Evolutionary conservation across 2,888 invertebrate genomes (phyloP).

Genomic region (Troides aeacus): DNA sequence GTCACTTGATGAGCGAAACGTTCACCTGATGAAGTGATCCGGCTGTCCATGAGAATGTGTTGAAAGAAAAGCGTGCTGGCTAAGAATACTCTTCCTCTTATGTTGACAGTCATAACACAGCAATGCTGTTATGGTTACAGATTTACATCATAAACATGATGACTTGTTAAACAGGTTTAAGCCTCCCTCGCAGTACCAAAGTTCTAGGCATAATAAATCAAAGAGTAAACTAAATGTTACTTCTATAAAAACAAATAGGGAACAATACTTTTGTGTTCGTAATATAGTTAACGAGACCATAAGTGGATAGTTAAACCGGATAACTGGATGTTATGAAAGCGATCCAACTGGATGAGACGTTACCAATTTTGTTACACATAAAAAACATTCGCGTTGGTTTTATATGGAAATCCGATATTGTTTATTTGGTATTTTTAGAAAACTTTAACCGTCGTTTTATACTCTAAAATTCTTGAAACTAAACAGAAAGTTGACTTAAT

Average conservation of each 20-base stretch:
- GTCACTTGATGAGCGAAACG: too few relatives aligned
- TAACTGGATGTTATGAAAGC: slow-evolving; percentile 7
- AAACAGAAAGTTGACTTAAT: background rate
- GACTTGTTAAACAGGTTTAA: too few relatives aligned
- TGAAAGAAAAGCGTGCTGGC: too few relatives aligned
- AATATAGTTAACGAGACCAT: background rate
- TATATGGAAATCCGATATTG: background rate
- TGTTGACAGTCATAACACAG: too few relatives aligned
- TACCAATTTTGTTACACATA: background rate
- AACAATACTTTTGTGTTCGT: background rate
- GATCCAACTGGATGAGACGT: background rate
- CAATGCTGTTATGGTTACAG: too few relatives aligned
- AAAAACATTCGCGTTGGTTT: background rate
- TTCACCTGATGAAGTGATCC: too few relatives aligned
- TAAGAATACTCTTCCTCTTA: too few relatives aligned
- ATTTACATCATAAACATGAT: too few relatives aligned
- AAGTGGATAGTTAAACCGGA: slow-evolving; percentile 22
- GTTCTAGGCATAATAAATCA: background rate
- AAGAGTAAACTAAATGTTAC: background rate
- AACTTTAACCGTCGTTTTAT: background rate
- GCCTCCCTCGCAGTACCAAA: too few relatives aligned
- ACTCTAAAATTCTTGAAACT: background rate
- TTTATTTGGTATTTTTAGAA: background rate
- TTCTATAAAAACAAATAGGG: background rate
- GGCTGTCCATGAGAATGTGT: too few relatives aligned